Evolutionary conservation across 2,113 vertebrate genomes (phyloP), one percentile per base, ranked within the genome.

Genomic region (Tragelaphus imberbis): DNA sequence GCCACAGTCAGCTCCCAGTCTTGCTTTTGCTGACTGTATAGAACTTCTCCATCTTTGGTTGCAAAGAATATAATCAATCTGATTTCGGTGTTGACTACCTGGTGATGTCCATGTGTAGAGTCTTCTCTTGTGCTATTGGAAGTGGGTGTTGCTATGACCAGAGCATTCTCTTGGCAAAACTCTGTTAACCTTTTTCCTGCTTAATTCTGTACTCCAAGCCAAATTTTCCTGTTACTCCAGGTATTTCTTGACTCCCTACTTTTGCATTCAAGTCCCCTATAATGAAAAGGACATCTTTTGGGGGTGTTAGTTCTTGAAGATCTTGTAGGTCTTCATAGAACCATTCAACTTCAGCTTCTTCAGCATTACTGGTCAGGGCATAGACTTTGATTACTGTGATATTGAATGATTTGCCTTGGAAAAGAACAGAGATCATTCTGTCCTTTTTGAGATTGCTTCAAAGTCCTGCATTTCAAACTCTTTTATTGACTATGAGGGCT

Each of bases 1-100:
- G 33, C 63, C 33, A 17, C 3, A 65, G 33, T 65, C 15, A n/a
- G 33, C 15, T 65, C 3, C 63, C 0, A 0, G 63, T n/a, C 7
- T 65, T 65, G 15, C 0, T 65, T 65, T 65, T 65, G 30, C 15
- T 65, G 63, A n/a, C 30, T 65, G 3, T 33, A n/a, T 65, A 65
- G 30, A 65, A 1, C 63, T 65, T 65, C 30, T 65, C 33, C 33
- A 65, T 65, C 30, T n/a, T n/a, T n/a, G 63, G 15, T 7, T 17
- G 7, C 63, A 65, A 9, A n/a, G 30, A 65, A n/a, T n/a, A 19
- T 65, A 65, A n/a, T n/a, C 63, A 65, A 4, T n/a, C 30, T n/a
- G 63, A 65, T 65, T n/a, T 65, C 0, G 0, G 33, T n/a, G 3
- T n/a, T 65, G 33, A n/a, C 15, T 16, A 65, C 16, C 15, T 65